Base-by-base conservation (phyloP, 1,140 invertebrate species). In the Drosophila lini region DNA sequence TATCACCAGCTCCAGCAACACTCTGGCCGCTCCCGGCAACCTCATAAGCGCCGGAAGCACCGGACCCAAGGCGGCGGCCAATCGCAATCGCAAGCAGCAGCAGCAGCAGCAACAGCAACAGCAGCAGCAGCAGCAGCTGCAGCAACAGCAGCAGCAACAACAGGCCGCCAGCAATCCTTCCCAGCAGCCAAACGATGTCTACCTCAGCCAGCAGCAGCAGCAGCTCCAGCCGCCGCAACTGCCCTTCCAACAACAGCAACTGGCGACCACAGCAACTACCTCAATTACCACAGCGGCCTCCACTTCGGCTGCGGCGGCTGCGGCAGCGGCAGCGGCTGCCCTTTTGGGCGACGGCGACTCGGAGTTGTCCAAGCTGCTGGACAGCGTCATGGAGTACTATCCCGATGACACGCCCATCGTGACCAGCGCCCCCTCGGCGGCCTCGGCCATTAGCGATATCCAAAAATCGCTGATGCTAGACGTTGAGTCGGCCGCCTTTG, bases 391-490 rank as follows among this genome's bases (percentile, higher is more conserved):
- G 79, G 96, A 97, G 53, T 95, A 97, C 73, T 95, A 95, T 64
- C 94, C 95, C 56, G 95, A 96, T 65, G 91, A 92, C 40, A 71
- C 86, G 45, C 84, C 86, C 31, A 93, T 93, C 76, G 92, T 92
- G 73, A 92, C 93, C 32, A 90, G 92, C 71, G 93, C 86, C 15
- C 86, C 85, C 22, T 88, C 90, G n/a, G 83, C 73, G 45, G 81
- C 90, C 31, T 95, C 96, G 92, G 97, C 96, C 16, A 98, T 98
- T 57, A 97, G 96, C 86, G 96, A 95, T 10, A 99, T 99, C 85
- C 96, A 97, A 83, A 96, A 97, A 91, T 97, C 96, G 85, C 93
- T 99, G 63, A 98, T 98, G 97, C 73, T 84, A 8, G 96, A 96
- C 80, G 96, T 94, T 80, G 96, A 95, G 84, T 94, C 94, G 80